phyloP scores from a whole-genome alignment of 2,113 vertebrate species.

The Irena cyanogastra region DNA sequence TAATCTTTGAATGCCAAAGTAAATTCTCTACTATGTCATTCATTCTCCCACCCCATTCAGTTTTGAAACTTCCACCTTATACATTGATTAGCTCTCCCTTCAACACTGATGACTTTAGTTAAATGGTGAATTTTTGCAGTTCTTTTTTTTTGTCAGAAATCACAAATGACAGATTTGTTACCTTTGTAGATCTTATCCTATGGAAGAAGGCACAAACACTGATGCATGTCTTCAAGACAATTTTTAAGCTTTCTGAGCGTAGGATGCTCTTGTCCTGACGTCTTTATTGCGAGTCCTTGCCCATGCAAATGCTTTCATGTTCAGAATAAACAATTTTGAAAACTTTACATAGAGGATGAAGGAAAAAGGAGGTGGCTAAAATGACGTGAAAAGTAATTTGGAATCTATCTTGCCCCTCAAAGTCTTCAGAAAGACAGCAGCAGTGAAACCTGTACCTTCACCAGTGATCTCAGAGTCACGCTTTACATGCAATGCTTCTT shows the following conservation, averaged over 20 bases:
- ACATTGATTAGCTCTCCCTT: neutral
- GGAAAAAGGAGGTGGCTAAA: neutral
- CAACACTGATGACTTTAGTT: neutral
- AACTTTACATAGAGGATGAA: neutral
- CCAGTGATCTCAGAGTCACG: neutral
- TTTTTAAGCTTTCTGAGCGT: neutral
- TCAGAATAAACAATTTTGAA: neutral
- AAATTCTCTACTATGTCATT: neutral
- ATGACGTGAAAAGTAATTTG: neutral
- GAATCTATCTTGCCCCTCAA: neutral
- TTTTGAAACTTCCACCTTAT: neutral
- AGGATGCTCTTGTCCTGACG: neutral
- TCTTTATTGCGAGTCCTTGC: neutral
- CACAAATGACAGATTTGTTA: neutral
- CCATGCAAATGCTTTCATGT: neutral
- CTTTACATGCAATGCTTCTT: neutral
- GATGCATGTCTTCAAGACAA: neutral
- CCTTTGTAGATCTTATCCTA: neutral
- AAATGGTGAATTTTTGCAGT: neutral
- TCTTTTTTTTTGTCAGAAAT: neutral
- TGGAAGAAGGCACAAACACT: neutral
- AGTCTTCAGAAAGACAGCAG: neutral
- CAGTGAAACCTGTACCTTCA: neutral
- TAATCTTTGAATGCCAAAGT: neutral
- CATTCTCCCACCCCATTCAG: neutral